Evolutionary conservation across 2,888 invertebrate species (phyloP).

Genomic region (Eilema caniola): DNA sequence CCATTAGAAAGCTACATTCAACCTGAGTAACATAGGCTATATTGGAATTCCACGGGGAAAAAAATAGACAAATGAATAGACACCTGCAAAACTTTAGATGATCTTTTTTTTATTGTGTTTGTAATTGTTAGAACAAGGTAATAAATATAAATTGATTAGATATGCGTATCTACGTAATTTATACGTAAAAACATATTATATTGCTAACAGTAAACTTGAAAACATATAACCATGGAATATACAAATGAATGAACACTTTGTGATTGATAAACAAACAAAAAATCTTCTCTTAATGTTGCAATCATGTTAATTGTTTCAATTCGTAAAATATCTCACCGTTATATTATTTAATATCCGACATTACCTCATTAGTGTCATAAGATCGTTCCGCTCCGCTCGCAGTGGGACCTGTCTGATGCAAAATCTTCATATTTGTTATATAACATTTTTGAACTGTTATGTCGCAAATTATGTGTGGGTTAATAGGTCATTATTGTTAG

Average conservation of each 20-base stretch:
- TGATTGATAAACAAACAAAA: background rate
- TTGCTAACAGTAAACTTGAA: background rate
- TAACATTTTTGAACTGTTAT: constrained; percentile 46
- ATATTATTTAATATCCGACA: constrained; percentile 23
- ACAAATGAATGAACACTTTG: background rate
- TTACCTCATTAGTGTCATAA: constrained; percentile 29
- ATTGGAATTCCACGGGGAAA: too few species aligned
- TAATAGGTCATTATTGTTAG: constrained; percentile 52
- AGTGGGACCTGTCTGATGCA: constrained; percentile 22
- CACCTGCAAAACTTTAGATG: too few species aligned
- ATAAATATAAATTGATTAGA: too few species aligned
- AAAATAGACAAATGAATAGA: too few species aligned
- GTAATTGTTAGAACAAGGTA: too few species aligned
- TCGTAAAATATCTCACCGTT: constrained; percentile 12
- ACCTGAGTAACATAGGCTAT: too few species aligned
- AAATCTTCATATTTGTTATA: constrained; percentile 42
- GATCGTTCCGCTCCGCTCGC: constrained; percentile 33
- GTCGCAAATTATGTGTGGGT: constrained; percentile 48
- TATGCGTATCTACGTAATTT: too few species aligned
- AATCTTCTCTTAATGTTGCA: background rate
- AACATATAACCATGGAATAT: background rate
- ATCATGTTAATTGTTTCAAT: background rate
- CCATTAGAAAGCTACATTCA: too few species aligned
- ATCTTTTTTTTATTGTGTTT: too few species aligned
- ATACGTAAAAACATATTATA: background rate